Percentiles rank a stretch among this genome's conserved stretches.
Conservation (phyloP, 30 jellyfish, hydroid and myxozoan genomes). For the Mastigias papua region DNA sequence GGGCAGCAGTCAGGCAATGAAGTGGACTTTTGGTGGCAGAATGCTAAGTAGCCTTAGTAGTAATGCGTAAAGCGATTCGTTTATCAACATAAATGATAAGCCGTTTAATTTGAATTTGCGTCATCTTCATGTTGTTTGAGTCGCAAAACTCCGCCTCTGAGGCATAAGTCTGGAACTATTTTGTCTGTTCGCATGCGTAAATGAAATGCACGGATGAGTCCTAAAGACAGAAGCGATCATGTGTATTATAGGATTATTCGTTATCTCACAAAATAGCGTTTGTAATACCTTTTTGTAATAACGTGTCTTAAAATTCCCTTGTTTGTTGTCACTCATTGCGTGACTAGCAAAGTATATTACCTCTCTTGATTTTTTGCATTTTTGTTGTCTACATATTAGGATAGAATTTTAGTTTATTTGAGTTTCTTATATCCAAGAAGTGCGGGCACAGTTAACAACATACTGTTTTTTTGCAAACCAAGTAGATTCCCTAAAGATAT, state of each 20-base stretch:
- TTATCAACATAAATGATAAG: background rate
- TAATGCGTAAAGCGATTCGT: background rate
- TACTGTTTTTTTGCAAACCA: no score
- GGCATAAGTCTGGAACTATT: background rate
- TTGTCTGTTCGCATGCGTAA: background rate
- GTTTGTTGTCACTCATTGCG: background rate
- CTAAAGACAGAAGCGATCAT: background rate
- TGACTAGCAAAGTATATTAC: background rate
- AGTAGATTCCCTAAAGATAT: no score
- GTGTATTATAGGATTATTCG: background rate
- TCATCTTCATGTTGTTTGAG: background rate
- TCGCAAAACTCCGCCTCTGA: background rate
- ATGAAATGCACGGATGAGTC: background rate
- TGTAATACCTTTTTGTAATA: background rate
- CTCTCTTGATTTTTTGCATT: no score
- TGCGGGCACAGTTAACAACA: no score
- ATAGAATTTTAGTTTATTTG: no score
- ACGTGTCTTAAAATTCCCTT: background rate
- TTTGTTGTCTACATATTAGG: no score
- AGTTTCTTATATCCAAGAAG: no score
- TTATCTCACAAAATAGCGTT: background rate
- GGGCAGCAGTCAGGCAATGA: background rate
- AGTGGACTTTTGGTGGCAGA: background rate
- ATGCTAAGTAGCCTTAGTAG: background rate
- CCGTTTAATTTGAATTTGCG: background rate